Percentiles rank a stretch among this genome's conserved stretches.
phyloP scores from a whole-genome alignment of 2,113 vertebrate species.

The Ondatra zibethicus region DNA sequence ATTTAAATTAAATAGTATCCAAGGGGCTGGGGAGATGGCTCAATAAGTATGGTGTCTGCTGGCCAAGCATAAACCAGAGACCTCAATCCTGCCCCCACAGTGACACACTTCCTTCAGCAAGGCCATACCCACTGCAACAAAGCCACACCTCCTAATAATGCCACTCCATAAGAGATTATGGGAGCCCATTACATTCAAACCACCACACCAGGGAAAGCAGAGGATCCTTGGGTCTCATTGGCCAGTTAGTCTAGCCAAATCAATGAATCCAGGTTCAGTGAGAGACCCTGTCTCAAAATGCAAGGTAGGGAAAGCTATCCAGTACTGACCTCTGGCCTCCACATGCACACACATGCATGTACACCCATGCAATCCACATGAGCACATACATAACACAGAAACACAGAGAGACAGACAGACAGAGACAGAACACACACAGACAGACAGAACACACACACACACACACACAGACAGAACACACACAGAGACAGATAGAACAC shows the following conservation, averaged over 20 bases:
- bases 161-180: not conserved
- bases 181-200: not conserved
- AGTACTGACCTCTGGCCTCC: not conserved
- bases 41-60: not conserved
- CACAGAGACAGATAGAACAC: not conserved
- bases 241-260: not conserved
- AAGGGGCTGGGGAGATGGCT: not conserved
- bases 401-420: not conserved
- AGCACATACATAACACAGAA: not conserved
- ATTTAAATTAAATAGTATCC: constrained; percentile 30
- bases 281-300: not conserved
- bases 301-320: not conserved
- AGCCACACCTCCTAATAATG: not conserved
- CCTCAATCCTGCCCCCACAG: not conserved
- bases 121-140: not conserved
- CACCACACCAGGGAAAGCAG: not conserved
- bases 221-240: not conserved
- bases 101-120: not conserved
- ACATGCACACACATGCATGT: not conserved
- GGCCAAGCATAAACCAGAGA: not conserved
- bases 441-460: not conserved
- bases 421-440: not conserved
- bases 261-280: not conserved
- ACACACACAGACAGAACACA: not conserved
- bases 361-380: not conserved